Percentiles rank a stretch among this genome's conserved stretches.
phyloP scores from a whole-genome alignment of 2,113 vertebrate species.

The Bambusicola thoracicus region DNA sequence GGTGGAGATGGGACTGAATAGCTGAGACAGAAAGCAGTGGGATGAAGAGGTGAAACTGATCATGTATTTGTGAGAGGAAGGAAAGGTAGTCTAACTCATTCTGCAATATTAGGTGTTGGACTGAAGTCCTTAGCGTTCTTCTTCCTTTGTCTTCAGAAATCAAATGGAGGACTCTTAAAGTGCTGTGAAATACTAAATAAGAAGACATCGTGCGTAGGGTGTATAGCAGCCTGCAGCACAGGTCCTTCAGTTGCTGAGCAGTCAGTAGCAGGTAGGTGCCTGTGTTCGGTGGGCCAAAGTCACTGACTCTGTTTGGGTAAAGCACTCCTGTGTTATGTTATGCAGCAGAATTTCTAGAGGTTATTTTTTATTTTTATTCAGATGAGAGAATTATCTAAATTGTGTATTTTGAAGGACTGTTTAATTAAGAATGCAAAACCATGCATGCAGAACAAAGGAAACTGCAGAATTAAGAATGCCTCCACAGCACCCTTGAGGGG shows the following conservation, averaged over 20 bases:
- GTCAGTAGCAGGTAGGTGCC: neutral
- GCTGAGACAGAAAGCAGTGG: rapidly evolving
- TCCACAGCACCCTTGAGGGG: neutral
- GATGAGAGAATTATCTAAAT: neutral
- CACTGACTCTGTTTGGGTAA: neutral
- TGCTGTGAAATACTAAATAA: neutral
- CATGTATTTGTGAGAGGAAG: neutral
- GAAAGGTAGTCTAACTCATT: neutral
- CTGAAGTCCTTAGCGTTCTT: neutral
- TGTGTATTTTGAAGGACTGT: neutral
- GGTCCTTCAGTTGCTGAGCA: neutral
- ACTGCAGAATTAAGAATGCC: neutral
- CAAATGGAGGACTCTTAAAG: neutral
- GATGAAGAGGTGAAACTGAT: neutral
- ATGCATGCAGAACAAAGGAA: neutral
- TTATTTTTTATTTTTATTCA: neutral
- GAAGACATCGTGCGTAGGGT: neutral
- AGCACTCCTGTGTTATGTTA: neutral
- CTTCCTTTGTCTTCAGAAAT: neutral
- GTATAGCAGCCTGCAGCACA: neutral
- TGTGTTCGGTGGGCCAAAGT: neutral
- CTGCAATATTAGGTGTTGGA: neutral
- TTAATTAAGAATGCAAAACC: neutral
- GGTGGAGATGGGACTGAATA: neutral
- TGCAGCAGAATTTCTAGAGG: neutral